These are phyloP conservation scores for Catharus minimus DNA, from an alignment of 2,113 vertebrate species.

Conservation along the genomic window DNA sequence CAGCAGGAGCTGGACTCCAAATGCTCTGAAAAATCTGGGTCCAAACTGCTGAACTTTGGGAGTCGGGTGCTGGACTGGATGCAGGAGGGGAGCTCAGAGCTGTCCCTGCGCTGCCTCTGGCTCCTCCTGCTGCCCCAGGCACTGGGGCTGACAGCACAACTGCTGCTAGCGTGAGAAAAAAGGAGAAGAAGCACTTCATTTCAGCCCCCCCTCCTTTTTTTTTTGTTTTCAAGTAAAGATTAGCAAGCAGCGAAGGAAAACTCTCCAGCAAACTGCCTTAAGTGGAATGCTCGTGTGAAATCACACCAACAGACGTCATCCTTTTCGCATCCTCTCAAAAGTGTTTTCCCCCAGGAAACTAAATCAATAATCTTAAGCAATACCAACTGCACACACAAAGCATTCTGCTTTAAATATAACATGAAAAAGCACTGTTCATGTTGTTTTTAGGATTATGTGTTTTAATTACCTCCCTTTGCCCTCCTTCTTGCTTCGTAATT, in stretches of 20 bases:
- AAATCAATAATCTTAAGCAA: conserved; percentile 47
- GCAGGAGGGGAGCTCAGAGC: background rate
- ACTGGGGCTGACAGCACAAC: background rate
- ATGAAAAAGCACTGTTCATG: conserved; percentile 13
- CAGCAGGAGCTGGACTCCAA: background rate
- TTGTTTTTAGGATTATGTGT: conserved; percentile 31
- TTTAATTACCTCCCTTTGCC: conserved; percentile 34
- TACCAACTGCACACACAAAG: background rate
- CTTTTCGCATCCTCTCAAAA: background rate
- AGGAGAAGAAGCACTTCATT: background rate
- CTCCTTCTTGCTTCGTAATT: conserved; percentile 33
- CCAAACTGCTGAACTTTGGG: background rate
- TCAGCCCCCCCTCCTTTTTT: background rate
- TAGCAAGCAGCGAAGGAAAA: background rate
- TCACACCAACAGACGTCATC: background rate
- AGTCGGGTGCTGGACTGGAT: fast-evolving
- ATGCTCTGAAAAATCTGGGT: background rate
- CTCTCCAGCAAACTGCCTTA: background rate
- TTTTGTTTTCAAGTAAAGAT: background rate
- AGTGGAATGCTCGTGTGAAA: background rate
- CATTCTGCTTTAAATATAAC: background rate
- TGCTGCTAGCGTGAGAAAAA: background rate
- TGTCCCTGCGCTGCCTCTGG: fast-evolving
- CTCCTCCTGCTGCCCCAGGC: background rate
- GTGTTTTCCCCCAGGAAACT: conserved; percentile 29